Evolutionary conservation across 1,140 invertebrate species (phyloP).

Genomic region (Pectinophora gossypiella): DNA sequence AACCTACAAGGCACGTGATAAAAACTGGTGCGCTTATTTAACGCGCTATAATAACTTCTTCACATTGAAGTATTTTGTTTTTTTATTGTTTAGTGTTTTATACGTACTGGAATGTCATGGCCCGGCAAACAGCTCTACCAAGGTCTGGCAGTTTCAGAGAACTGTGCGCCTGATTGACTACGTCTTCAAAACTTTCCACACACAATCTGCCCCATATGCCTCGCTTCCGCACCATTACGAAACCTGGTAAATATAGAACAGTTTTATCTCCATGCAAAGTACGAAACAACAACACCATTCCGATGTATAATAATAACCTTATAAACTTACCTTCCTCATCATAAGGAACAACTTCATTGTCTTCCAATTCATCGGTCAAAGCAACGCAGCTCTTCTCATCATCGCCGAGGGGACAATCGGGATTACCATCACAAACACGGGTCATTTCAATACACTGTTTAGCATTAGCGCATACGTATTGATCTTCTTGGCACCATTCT

Average conservation of each 20-base stretch:
- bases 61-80: no score
- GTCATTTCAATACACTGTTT: constrained; percentile 80
- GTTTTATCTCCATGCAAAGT: not conserved
- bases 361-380: constrained; percentile 64
- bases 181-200: constrained; percentile 79
- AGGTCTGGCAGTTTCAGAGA: constrained; percentile 82
- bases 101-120: constrained; percentile 85
- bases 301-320: not conserved
- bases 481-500: constrained; percentile 85
- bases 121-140: constrained; percentile 84
- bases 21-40: no score
- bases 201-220: constrained; percentile 89
- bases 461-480: constrained; percentile 85
- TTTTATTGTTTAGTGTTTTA: no score
- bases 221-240: constrained; percentile 83
- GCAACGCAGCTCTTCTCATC: constrained; percentile 87
- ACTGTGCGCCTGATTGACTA: constrained; percentile 73
- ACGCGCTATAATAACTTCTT: no score
- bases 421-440: constrained; percentile 83
- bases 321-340: constrained; percentile 74
- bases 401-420: constrained; percentile 87
- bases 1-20: no score
- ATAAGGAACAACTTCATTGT: constrained; percentile 76
- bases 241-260: constrained; percentile 78
- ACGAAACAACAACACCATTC: not conserved